Evolutionary conservation across 2,113 vertebrate genomes (phyloP).

Genomic region (Peromyscus californicus): DNA sequence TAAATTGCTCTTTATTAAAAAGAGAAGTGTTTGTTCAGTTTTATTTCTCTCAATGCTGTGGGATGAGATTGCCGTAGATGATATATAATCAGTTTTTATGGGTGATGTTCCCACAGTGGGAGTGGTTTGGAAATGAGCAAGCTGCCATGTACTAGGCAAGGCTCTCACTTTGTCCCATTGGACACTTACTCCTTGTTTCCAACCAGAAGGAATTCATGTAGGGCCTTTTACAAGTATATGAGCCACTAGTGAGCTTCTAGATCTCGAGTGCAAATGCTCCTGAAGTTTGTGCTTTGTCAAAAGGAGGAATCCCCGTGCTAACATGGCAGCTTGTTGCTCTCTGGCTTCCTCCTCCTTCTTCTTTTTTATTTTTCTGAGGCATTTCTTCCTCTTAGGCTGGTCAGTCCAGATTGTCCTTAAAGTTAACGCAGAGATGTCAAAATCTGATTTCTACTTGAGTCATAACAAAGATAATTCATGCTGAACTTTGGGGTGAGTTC

Average conservation of each 20-base stretch:
- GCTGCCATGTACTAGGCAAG: background rate
- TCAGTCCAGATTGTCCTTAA: slow-evolving; percentile 78
- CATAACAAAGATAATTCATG: slow-evolving; percentile 57
- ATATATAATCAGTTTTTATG: slow-evolving; percentile 77
- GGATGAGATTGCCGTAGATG: slow-evolving; percentile 65
- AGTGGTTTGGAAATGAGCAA: slow-evolving; percentile 51
- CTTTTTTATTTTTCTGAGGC: slow-evolving; percentile 78
- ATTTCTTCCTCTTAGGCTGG: slow-evolving; percentile 80
- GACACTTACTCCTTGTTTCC: slow-evolving; percentile 15
- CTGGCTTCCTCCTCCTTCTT: background rate
- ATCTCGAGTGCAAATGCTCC: background rate
- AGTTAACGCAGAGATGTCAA: slow-evolving; percentile 80
- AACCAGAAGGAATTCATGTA: slow-evolving; percentile 3
- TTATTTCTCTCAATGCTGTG: slow-evolving; percentile 61
- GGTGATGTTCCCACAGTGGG: slow-evolving; percentile 70
- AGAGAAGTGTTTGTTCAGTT: slow-evolving; percentile 78
- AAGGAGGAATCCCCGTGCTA: slow-evolving; percentile 20
- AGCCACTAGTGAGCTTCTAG: background rate
- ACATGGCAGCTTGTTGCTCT: background rate
- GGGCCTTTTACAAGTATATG: slow-evolving; percentile 34
- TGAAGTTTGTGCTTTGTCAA: background rate
- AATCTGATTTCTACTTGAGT: slow-evolving; percentile 60
- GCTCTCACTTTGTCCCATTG: background rate
- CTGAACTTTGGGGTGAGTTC: background rate
- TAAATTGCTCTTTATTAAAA: slow-evolving; percentile 79